These are phyloP conservation scores for Zapornia atra DNA, from an alignment of 2,113 vertebrate genomes.

Conservation along the genomic window DNA sequence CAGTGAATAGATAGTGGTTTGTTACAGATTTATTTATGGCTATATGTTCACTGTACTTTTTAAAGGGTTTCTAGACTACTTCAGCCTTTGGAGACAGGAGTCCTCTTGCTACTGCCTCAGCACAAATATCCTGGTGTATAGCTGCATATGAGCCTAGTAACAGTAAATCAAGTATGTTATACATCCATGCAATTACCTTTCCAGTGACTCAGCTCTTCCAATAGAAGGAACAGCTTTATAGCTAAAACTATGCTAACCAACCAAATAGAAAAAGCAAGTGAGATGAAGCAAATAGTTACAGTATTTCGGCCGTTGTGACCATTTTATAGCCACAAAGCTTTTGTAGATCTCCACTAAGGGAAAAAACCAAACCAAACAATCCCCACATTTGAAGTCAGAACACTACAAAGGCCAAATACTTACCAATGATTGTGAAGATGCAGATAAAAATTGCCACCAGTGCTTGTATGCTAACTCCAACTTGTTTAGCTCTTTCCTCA, in stretches of 20 bases:
- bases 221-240: background rate
- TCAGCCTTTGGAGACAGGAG: background rate
- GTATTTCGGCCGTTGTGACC: background rate
- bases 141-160: background rate
- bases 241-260: background rate
- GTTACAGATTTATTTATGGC: background rate
- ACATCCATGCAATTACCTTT: background rate
- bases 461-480: conserved; percentile 84
- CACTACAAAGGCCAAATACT: conserved; percentile 13
- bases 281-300: background rate
- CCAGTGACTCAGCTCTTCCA: background rate
- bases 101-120: background rate
- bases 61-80: background rate
- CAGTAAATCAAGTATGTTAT: background rate
- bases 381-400: background rate
- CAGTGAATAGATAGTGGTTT: background rate
- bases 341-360: background rate
- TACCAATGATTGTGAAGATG: conserved; percentile 89
- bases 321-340: background rate
- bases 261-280: background rate
- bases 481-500: conserved; percentile 66
- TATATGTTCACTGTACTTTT: background rate
- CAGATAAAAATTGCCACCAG: conserved; percentile 85
- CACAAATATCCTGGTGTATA: background rate
- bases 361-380: background rate